Conservation (phyloP, 2,888 invertebrate species). For the Leucoptera coffeella region DNA sequence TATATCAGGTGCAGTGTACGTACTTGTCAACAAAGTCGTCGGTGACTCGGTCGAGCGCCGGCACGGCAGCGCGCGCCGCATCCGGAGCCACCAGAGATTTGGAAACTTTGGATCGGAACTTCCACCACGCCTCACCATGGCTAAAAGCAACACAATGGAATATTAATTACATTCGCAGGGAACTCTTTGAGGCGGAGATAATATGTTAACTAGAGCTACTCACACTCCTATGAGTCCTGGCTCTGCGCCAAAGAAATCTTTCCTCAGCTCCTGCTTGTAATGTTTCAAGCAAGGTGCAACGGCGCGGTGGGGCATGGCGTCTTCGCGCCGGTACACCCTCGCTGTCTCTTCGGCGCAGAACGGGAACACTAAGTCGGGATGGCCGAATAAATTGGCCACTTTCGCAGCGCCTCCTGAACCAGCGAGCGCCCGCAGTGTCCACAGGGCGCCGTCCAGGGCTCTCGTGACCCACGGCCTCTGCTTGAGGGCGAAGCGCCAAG, state of each 20-base stretch:
- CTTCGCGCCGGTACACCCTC: conserved; percentile 63
- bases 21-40: conserved; percentile 70
- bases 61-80: conserved; percentile 70
- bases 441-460: conserved; percentile 46
- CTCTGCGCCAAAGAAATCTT: conserved; percentile 64
- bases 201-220: conserved; percentile 34
- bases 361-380: conserved; percentile 68
- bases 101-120: conserved; percentile 76
- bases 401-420: conserved; percentile 49
- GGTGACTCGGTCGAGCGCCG: conserved; percentile 67
- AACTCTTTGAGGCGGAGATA: too few relatives aligned
- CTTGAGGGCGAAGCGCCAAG: conserved; percentile 69
- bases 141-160: conserved; percentile 40
- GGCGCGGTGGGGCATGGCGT: conserved; percentile 63
- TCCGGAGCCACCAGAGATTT: conserved; percentile 76
- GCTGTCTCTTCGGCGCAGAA: conserved; percentile 69
- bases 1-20: too few relatives aligned
- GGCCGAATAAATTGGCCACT: conserved; percentile 67
- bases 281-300: conserved; percentile 68
- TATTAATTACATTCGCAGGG: too few relatives aligned
- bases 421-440: conserved; percentile 40
- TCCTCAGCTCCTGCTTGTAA: conserved; percentile 62
- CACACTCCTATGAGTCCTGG: conserved; percentile 72
- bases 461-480: conserved; percentile 39
- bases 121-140: conserved; percentile 83